A percentile compares a stretch with the other conserved stretches of the same genome.
These are phyloP conservation scores for Rattus rattus DNA, from an alignment of 2,113 vertebrate species.

Conservation along the genomic window DNA sequence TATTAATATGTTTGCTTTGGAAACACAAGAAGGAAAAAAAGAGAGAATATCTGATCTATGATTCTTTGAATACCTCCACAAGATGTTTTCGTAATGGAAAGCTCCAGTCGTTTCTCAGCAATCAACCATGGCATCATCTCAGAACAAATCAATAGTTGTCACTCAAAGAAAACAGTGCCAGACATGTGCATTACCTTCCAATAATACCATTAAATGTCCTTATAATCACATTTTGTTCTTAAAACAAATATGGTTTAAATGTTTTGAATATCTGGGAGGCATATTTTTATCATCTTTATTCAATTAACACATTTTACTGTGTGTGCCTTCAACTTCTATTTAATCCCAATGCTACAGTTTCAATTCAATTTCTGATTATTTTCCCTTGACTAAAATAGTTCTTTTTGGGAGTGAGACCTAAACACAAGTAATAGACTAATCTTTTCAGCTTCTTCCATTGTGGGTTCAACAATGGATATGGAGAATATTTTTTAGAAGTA, in stretches of 20 bases:
- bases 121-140: conserved; percentile 40
- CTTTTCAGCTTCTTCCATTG: neutral
- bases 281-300: neutral
- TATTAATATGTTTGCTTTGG: neutral
- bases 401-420: neutral
- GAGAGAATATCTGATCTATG: neutral
- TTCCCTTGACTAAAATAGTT: neutral
- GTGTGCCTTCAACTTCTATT: neutral
- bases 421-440: neutral
- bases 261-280: neutral
- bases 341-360: neutral
- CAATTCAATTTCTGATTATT: neutral
- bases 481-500: neutral
- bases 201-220: conserved; percentile 36
- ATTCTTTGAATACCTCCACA: neutral
- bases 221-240: conserved; percentile 52
- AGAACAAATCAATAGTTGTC: neutral
- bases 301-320: neutral
- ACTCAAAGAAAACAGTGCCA: conserved; percentile 55
- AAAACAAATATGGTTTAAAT: conserved; percentile 6
- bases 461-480: neutral
- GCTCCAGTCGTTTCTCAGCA: neutral
- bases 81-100: neutral
- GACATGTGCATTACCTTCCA: neutral
- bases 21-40: neutral